Evolutionary conservation across 2,888 invertebrate species (phyloP), one percentile per base, ranked within the genome.

Genomic region (Yponomeuta evonymella): DNA sequence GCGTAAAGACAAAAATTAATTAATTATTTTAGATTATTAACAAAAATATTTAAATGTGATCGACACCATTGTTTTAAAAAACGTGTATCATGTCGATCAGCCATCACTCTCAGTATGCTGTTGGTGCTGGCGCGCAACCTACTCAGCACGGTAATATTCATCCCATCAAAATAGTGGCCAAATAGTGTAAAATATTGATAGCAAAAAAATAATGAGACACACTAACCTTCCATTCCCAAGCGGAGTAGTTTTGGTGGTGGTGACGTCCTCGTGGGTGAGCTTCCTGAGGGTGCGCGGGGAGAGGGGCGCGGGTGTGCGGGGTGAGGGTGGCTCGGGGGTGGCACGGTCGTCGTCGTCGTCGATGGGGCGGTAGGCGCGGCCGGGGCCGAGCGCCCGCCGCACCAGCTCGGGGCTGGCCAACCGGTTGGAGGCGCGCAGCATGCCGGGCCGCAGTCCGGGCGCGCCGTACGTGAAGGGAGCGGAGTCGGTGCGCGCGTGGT

Each of bases 391-490:
- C 48, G 95, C 96, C 83, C 96, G 96, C 75, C 97, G 94, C 81
- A 97, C 97, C 84, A 97, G 93, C 85, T 96, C 95, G 73, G 97
- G 97, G 88, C 96, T 97, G 80, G 96, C 95, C 76, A 96, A 94
- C 80, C 96, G 96, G 85, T 95, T 94, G 80, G 95, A 94, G 74
- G 94, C 91, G 78, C 94, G 95, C 79, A 95, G 93, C 95, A 95
- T 95, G 81, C 93, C 94, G 78, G 93, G 88, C 73, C 87, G 85
- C 73, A 90, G 86, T 75, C 90, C 90, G 73, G 95, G 94, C 74
- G 94, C 95, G 72, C 97, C 97, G 94, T 98, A 98, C 72, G 96
- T 96, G 90, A 97, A 97, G 74, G 98, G 98, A 79, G 96, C 95
- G 79, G 96, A 96, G 88, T 97, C 96, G 78, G 96, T 95, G 81